Evolutionary conservation across 1,140 invertebrate genomes (phyloP), one percentile per base, ranked within the genome.

Genomic region (Macrobrachium rosenbergii): DNA sequence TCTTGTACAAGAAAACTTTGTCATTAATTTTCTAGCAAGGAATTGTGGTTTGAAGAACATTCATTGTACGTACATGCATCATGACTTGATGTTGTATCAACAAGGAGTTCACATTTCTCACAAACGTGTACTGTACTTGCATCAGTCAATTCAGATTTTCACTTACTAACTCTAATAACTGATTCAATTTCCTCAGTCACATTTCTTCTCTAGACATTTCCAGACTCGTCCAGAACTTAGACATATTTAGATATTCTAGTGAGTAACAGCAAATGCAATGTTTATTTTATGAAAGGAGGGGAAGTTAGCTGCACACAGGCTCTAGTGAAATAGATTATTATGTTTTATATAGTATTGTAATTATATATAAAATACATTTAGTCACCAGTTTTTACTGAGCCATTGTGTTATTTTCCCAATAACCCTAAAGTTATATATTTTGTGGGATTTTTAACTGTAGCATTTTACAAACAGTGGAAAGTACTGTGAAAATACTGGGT

Each of bases 391-490:
- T 84, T 77, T 82, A 60, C 28, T 75, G 64, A 76, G 62, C 76
- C 75, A 84, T 84, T 73, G 63, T 63, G 60, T 81, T 84, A 77
- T 73, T 84, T 84, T 45, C 60, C 72, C 60, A 60, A 67, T 59
- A 78, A 64, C 76, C 83, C 75, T 84, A 60, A 84, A 84, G 76
- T 78, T 64, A 84, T 84, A 84, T 84, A 84, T 84, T 84, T 84
- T 84, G 76, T 84, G 83, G 83, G 67, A 84, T 84, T 83, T 84
- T 64, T 76, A 78, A 84, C 78, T 81, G 67, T 58, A 81, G 75
- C 63, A 80, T 87, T 73, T 73, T 82, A 28, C 43, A 72, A 72
- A 87, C 64, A 80, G 45, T 82, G 62, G 72, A 73, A 87, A 67
- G 45, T 73, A 81, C 45, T 79, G 52, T 86, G 60, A 52, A 63